A percentile compares a stretch with the other conserved stretches of the same genome.
These are phyloP conservation scores for Nemopilema nomurai DNA, from an alignment of 30 jellyfish, hydroid and myxozoan species.

Conservation along the genomic window DNA sequence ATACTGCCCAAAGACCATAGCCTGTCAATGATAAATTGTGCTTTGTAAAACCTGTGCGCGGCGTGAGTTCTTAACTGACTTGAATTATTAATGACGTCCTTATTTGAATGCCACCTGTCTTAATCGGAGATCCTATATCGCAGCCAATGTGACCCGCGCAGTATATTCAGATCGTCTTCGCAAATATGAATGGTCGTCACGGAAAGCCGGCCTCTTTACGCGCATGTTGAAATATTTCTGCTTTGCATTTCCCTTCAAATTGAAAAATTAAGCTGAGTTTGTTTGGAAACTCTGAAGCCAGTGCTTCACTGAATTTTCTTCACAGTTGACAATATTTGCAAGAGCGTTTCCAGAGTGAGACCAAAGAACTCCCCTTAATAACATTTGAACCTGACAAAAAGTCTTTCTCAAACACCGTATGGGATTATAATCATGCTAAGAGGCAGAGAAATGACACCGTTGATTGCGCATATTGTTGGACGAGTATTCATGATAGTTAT, in stretches of 20 bases:
- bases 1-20: not conserved
- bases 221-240: not conserved
- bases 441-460: too few species aligned
- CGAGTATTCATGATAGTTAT: too few species aligned
- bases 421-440: too few species aligned
- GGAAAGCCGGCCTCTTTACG: not conserved
- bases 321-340: too few species aligned
- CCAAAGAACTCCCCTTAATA: too few species aligned
- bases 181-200: not conserved
- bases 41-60: conserved; percentile 52
- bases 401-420: too few species aligned
- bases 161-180: not conserved
- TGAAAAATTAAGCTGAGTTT: not conserved
- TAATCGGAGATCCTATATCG: conserved; percentile 17
- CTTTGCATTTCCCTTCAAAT: not conserved
- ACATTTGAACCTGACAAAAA: too few species aligned
- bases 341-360: too few species aligned
- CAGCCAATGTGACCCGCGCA: not conserved
- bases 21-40: conserved; percentile 14
- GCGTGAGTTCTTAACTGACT: conserved; percentile 47
- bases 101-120: conserved; percentile 70
- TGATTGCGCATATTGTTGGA: too few species aligned
- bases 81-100: conserved; percentile 53
- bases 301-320: too few species aligned
- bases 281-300: too few species aligned